Evolutionary conservation across 1,140 invertebrate species (phyloP).

Genomic region (Mya arenaria): DNA sequence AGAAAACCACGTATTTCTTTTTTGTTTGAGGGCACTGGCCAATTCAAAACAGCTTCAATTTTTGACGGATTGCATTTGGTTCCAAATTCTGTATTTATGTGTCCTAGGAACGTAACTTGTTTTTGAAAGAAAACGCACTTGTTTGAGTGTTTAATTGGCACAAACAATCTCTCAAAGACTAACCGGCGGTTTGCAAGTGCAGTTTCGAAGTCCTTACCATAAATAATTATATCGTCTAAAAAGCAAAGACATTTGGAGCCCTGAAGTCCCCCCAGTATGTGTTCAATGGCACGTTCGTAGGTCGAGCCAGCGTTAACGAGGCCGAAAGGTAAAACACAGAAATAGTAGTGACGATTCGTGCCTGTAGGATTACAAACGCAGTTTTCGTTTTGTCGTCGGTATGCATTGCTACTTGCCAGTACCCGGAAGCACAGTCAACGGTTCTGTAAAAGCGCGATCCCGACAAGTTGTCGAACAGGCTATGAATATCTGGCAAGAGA

Average conservation of each 20-base stretch:
- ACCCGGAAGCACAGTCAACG: background rate
- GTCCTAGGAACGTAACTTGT: background rate
- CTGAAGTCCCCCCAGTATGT: background rate
- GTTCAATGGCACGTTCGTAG: conserved; percentile 7
- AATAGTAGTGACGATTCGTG: background rate
- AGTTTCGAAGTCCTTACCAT: background rate
- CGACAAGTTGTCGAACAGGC: background rate
- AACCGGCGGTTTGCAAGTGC: background rate
- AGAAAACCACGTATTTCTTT: conserved; percentile 4
- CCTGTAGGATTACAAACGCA: background rate
- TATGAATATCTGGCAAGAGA: background rate
- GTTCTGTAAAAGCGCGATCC: background rate
- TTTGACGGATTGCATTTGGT: background rate
- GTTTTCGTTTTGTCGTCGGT: background rate
- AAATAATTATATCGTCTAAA: conserved; percentile 8
- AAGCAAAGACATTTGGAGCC: background rate
- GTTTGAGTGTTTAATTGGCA: background rate
- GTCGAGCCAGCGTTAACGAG: background rate
- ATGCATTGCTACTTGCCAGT: conserved; percentile 10
- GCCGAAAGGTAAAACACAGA: background rate
- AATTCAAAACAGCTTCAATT: conserved; percentile 21
- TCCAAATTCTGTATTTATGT: background rate
- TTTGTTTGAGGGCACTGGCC: background rate
- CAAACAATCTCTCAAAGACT: background rate
- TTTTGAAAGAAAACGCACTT: background rate